Conservation (phyloP, 2,888 invertebrate genomes). For the Lochmaea crataegi region DNA sequence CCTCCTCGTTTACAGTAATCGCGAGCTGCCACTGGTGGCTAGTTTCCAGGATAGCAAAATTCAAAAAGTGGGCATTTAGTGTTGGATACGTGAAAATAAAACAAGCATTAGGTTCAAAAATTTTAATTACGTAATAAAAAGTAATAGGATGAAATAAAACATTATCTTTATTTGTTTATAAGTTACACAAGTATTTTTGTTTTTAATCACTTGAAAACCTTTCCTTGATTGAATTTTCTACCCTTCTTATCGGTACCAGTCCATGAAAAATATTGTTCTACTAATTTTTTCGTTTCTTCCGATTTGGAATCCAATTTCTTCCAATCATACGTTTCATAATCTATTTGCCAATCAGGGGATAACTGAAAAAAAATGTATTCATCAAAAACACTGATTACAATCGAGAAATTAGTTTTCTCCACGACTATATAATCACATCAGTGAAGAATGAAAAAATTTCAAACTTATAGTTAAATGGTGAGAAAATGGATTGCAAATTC, state of each 20-base stretch:
- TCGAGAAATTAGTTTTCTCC: too few species aligned
- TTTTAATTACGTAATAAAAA: constrained; percentile 1
- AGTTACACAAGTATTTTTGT: neutral
- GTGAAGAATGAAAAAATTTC: too few species aligned
- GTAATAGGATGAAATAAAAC: constrained; percentile 1
- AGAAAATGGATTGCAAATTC: too few species aligned
- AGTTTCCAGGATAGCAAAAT: too few species aligned
- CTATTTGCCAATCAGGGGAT: constrained; percentile 93
- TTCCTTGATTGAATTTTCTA: constrained; percentile 97
- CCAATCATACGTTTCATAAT: constrained; percentile 97
- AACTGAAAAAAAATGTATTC: constrained; percentile 68
- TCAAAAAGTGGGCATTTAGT: too few species aligned
- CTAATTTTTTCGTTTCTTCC: constrained; percentile 86
- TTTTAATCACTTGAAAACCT: constrained; percentile 89
- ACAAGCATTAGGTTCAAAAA: neutral
- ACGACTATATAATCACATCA: neutral
- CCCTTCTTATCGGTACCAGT: constrained; percentile 86
- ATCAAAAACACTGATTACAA: neutral
- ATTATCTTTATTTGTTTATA: neutral
- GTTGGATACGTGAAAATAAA: neutral
- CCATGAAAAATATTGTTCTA: constrained; percentile 93
- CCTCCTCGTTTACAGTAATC: too few species aligned
- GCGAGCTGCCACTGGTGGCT: too few species aligned
- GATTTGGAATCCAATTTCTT: constrained; percentile 87
- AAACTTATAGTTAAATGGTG: too few species aligned